Conservation (phyloP, 2,797 vertebrate genomes). For the Tympanoctomys barrerae region DNA sequence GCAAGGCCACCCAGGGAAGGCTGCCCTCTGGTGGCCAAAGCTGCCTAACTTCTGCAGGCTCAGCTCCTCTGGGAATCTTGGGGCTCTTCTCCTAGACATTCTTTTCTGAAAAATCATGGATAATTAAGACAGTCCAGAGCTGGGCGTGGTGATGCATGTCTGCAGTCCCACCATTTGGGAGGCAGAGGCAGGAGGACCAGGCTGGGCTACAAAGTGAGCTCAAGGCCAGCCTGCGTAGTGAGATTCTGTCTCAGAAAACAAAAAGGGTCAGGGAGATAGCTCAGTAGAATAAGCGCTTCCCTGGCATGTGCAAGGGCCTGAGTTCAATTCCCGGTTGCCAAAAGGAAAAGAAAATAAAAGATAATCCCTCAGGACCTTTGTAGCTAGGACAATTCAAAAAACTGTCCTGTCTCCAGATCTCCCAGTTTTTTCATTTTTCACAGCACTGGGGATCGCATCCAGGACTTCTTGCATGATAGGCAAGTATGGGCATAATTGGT, state of each 20-base stretch:
- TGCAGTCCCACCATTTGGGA: too few relatives aligned
- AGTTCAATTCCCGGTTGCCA: too few relatives aligned
- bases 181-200: too few relatives aligned
- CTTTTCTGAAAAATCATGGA: slow-evolving; percentile 20
- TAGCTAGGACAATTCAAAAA: background rate
- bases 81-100: background rate
- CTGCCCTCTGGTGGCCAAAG: slow-evolving; percentile 58
- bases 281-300: too few relatives aligned
- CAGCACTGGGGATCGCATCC: background rate
- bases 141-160: too few relatives aligned
- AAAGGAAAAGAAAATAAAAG: background rate
- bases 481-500: background rate
- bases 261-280: too few relatives aligned
- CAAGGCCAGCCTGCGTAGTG: too few relatives aligned
- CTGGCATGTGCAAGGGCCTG: too few relatives aligned
- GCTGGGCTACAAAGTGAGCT: too few relatives aligned
- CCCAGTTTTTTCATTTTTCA: background rate
- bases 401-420: background rate
- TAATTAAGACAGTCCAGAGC: background rate
- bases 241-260: too few relatives aligned
- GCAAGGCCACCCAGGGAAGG: background rate
- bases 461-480: background rate
- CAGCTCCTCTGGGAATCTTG: background rate
- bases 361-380: background rate
- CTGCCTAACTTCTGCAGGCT: background rate